Evolutionary conservation across 2,888 invertebrate genomes (phyloP).

Genomic region (Bellardia pandia): DNA sequence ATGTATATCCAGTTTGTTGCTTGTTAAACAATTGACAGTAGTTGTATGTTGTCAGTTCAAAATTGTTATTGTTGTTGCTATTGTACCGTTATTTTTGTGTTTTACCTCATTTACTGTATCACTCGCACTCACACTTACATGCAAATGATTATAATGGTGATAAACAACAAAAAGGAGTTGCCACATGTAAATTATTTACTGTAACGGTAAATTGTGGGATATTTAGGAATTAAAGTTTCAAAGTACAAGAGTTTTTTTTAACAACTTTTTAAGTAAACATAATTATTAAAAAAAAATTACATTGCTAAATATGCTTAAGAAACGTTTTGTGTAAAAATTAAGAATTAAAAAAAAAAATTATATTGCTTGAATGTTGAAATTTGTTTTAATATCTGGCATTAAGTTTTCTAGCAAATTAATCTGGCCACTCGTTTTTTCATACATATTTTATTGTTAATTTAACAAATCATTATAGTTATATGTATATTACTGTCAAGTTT

Average conservation of each 20-base stretch:
- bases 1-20: constrained; percentile 59
- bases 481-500: constrained; percentile 40
- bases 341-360: not conserved
- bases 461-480: constrained; percentile 62
- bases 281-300: not conserved
- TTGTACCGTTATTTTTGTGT: not conserved
- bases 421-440: not conserved
- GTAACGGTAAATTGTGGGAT: too few species aligned
- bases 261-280: too few species aligned
- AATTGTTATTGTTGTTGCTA: constrained; percentile 24
- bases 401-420: not conserved
- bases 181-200: constrained; percentile 6
- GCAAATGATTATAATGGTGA: constrained; percentile 32
- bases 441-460: constrained; percentile 62
- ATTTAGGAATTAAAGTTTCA: too few species aligned
- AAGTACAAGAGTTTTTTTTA: too few species aligned
- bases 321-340: too few species aligned
- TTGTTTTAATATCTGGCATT: not conserved
- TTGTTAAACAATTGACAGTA: constrained; percentile 66
- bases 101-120: not conserved
- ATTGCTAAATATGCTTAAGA: too few species aligned
- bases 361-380: not conserved
- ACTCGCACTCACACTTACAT: not conserved
- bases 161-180: constrained; percentile 21
- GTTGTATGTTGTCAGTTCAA: constrained; percentile 43